Base-by-base conservation (phyloP, 2,888 invertebrate genomes). In the Poecilobothrus nobilitatus region DNA sequence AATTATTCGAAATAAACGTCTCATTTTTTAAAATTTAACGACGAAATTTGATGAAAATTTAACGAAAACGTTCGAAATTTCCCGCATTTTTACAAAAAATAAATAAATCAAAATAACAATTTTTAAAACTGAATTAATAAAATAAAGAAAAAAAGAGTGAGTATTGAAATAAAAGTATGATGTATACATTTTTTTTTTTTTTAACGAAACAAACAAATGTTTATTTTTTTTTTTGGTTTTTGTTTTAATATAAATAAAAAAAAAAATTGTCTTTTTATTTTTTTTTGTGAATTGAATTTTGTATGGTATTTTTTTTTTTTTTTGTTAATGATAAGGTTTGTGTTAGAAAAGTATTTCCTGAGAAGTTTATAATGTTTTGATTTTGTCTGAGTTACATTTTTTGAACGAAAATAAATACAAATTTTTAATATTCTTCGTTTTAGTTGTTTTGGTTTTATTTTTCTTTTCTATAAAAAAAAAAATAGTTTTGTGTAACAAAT, bases 111-210 rank as follows among this genome's bases (percentile, higher is more conserved):
- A n/a, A n/a, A n/a, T n/a, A n/a, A n/a, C n/a, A n/a, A n/a, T n/a
- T n/a, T n/a, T 53, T 53, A 53, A 18, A 53, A 18, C 3, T 44
- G 8, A 8, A 37, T 37, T 10, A 5, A 37, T n/a, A 10, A 12
- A 77, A 76, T 76, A 76, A 79, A 81, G 81, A 79, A 75, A 79
- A 78, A 79, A 81, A 81, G 80, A 81, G 81, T 81, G 80, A 81
- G 81, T 81, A 81, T 79, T 77, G 74, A 74, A 74, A 74, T 37
- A 37, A 4, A 37, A 37, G 37, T 53, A 53, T 53, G 53, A 76
- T 53, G 64, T 66, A 61, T 53, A 18, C 15, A 53, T 18, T 18
- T n/a, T 4, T 53, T 53, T 53, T 53, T 8, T 53, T 53, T 53
- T 53, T 18, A 18, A 9, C 2, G 18, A 18, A 18, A 53, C 18